Evolutionary conservation across 2,888 invertebrate species (phyloP).

Genomic region (Latheticus oryzae): DNA sequence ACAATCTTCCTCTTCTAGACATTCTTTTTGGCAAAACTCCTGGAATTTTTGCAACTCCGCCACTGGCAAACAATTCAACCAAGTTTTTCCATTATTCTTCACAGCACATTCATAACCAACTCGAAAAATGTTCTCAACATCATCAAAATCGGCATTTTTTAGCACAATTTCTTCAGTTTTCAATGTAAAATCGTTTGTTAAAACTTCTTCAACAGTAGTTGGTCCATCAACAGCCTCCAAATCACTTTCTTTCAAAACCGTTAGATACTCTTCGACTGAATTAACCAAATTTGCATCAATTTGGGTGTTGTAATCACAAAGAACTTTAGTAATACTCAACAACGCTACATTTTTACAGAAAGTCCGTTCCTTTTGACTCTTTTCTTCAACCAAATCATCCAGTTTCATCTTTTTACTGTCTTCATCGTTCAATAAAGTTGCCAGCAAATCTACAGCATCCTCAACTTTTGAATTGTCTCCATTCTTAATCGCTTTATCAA

Average conservation of each 20-base stretch:
- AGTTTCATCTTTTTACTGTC: no score
- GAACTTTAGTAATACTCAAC: slow-evolving; percentile 53
- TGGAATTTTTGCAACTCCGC: slow-evolving; percentile 39
- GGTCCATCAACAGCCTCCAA: neutral
- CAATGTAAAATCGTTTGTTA: no score
- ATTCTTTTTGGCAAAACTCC: slow-evolving; percentile 36
- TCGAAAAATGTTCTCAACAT: slow-evolving; percentile 57
- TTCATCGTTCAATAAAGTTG: no score
- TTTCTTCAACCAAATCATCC: neutral
- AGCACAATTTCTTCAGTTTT: slow-evolving; percentile 6
- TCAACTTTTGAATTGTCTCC: slow-evolving; percentile 10
- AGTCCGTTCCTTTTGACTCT: slow-evolving; percentile 12
- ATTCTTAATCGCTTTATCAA: slow-evolving; percentile 24
- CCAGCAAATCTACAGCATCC: no score
- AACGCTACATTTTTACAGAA: slow-evolving; percentile 58
- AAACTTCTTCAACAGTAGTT: no score
- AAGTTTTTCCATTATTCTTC: slow-evolving; percentile 42
- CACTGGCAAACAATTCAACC: slow-evolving; percentile 48
- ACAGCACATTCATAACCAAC: slow-evolving; percentile 55
- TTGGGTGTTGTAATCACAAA: slow-evolving; percentile 42
- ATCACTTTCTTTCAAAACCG: slow-evolving; percentile 37
- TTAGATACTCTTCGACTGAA: slow-evolving; percentile 48
- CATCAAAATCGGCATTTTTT: no score
- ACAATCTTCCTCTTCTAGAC: slow-evolving; percentile 13
- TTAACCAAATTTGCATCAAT: slow-evolving; percentile 43